Evolutionary conservation across 2,888 invertebrate genomes (phyloP).

Genomic region (Antheraea yamamai): DNA sequence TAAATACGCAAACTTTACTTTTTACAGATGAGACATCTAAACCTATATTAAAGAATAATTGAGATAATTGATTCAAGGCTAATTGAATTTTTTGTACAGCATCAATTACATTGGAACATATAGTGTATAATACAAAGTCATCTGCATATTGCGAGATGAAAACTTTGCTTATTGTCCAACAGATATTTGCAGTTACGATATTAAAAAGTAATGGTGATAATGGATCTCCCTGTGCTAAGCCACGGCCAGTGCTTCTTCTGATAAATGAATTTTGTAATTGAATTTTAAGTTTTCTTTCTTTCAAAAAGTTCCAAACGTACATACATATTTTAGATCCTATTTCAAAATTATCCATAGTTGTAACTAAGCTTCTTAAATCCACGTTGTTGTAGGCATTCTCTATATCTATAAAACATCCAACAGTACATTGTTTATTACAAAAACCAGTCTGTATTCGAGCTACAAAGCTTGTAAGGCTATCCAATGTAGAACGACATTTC

Average conservation of each 20-base stretch:
- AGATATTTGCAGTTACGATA: slow-evolving; percentile 31
- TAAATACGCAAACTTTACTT: slow-evolving; percentile 17
- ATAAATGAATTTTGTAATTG: neutral
- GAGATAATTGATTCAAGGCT: neutral
- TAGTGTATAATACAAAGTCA: slow-evolving; percentile 15
- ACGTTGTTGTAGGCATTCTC: slow-evolving; percentile 38
- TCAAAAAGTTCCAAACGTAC: slow-evolving; percentile 33
- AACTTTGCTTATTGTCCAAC: slow-evolving; percentile 21
- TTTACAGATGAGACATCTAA: neutral
- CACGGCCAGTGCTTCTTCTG: slow-evolving; percentile 27
- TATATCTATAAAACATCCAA: slow-evolving; percentile 37
- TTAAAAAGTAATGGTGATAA: slow-evolving; percentile 43
- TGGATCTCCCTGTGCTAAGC: slow-evolving; percentile 41
- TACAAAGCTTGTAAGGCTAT: slow-evolving; percentile 25
- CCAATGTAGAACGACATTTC: slow-evolving; percentile 24
- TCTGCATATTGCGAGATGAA: slow-evolving; percentile 37
- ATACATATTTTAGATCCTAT: slow-evolving; percentile 31
- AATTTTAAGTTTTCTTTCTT: slow-evolving; percentile 28
- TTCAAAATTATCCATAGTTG: slow-evolving; percentile 26
- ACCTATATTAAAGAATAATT: neutral
- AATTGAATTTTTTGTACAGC: neutral
- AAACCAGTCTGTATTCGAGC: slow-evolving; percentile 29
- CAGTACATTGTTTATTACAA: slow-evolving; percentile 24
- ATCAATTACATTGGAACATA: neutral
- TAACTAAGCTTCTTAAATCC: slow-evolving; percentile 24